These are phyloP conservation scores for Scelioninae gen. 1 DNA, from an alignment of 2,888 invertebrate genomes.

Conservation along the genomic window DNA sequence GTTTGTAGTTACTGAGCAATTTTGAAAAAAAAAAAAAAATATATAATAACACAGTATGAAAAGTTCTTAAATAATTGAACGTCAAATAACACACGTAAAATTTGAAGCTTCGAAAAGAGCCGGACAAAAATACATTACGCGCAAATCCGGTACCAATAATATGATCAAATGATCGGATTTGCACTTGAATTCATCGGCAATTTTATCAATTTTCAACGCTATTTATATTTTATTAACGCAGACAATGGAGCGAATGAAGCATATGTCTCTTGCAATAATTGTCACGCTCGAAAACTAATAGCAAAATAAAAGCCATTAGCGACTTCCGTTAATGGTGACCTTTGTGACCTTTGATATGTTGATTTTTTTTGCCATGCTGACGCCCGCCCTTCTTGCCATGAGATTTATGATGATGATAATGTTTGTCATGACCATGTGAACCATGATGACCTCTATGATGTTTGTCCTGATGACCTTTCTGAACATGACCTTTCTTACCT, in stretches of 20 bases:
- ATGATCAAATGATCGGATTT: constrained; percentile 25
- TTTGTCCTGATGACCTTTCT: constrained; percentile 88
- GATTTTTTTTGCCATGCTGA: constrained; percentile 85
- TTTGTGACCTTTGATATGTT: constrained; percentile 71
- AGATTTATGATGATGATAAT: constrained; percentile 86
- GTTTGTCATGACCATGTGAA: constrained; percentile 87
- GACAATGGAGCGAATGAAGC: constrained; percentile 22
- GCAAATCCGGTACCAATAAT: neutral
- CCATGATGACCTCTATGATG: constrained; percentile 88
- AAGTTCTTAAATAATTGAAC: constrained; percentile 1
- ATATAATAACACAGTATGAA: neutral
- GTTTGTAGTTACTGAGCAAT: neutral
- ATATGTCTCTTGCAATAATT: neutral
- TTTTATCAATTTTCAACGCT: constrained; percentile 41
- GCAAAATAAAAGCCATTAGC: constrained; percentile 15
- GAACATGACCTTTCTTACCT: constrained; percentile 88
- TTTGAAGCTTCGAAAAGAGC: neutral
- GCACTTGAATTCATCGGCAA: constrained; percentile 33
- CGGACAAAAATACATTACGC: constrained; percentile 26
- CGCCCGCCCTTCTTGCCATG: constrained; percentile 87
- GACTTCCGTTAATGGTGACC: constrained; percentile 72
- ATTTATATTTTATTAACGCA: constrained; percentile 43
- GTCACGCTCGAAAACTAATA: constrained; percentile 28
- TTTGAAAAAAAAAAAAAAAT: neutral
- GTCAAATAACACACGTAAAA: neutral